Base-by-base conservation (phyloP, 1,140 invertebrate genomes). In the Penaeus indicus region DNA sequence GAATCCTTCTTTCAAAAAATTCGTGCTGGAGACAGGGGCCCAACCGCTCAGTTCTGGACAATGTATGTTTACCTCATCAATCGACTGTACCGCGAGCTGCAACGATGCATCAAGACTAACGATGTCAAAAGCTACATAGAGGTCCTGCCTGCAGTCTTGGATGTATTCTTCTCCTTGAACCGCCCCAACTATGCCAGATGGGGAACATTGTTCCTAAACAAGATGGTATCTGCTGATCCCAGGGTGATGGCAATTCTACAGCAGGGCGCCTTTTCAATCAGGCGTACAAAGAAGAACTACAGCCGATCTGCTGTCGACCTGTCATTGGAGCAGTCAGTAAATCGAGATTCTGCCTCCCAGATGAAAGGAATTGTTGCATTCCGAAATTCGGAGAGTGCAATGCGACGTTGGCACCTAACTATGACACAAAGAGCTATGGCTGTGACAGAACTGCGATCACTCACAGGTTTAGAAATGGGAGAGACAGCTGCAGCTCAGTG, bases 301-400 rank as follows among this genome's bases (percentile, higher is more conserved):
- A 78, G 25, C n/a, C 25, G 77, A 47, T 78, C 77, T 27, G 7
- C 77, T 5, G 25, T 78, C 42, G 42, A 81, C 27, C 10, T 61
- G 42, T 84, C 8, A 8, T 27, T 84, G 81, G 81, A 84, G 25
- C 81, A 84, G 25, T 64, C 81, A 5, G 60, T 84, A 16, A 84
- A 84, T 62, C 62, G 27, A 67, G 25, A 67, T 64, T 22, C 81
- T 18, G 81, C 81, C 25, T 84, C 61, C 32, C 25, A 8, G 32
- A 8, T 84, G 62, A 84, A 84, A 67, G 81, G 81, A 21, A 84
- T 84, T 64, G 81, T 67, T 84, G 27, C 81, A 16, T 84, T 84
- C 67, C 11, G 81, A 16, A 84, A 64, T 25, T 84, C 81, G 3
- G 62, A 84, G 32, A 84, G 47, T 32, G 25, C 60, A 64, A 18